Base-by-base conservation (phyloP, 2,888 invertebrate species). In the Psylliodes chrysocephalus region DNA sequence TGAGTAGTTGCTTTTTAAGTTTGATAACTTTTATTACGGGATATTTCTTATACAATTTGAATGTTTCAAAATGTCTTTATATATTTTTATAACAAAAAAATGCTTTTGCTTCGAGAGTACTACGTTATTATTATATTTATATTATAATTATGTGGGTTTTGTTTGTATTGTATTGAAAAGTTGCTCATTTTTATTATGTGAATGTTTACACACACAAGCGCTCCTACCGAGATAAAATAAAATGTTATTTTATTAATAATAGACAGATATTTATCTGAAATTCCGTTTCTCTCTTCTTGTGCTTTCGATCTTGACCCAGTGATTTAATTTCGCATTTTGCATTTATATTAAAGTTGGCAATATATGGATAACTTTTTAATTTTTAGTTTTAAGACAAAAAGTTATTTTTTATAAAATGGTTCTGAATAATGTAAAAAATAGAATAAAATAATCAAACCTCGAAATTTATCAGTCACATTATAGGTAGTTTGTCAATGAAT, bases 1-100 rank as follows among this genome's bases (percentile, higher is more conserved):
- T 47, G n/a, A n/a, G n/a, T 64, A 62, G 61, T 71, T 68, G 70
- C 64, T 71, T 69, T 68, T 70, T 68, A 68, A 51, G 60, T 66
- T 68, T 60, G 38, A 51, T 60, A 64, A 64, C 49, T 30, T 54
- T 60, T 44, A 60, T 60, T 60, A 46, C 28, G 44, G 22, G 25
- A 42, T 3, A 64, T 46, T 64, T 60, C 51, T 51, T 52, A 47
- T 54, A 66, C 67, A 54, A 61, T 60, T 70, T 63, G 63, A 51
- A 66, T 53, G 62, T 65, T 63, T 56, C 44, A 22, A 33, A 56
- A 56, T 57, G 18, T 44, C 40, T 54, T 49, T 55, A 55, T 64
- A 60, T 64, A 60, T 64, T 64, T 60, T 64, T 60, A 60, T 60
- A 60, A 60, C 38, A 44, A 47, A 42, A 38, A 53, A 47, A 51